phyloP scores from a whole-genome alignment of 2,113 vertebrate species.

The Alosa alosa region DNA sequence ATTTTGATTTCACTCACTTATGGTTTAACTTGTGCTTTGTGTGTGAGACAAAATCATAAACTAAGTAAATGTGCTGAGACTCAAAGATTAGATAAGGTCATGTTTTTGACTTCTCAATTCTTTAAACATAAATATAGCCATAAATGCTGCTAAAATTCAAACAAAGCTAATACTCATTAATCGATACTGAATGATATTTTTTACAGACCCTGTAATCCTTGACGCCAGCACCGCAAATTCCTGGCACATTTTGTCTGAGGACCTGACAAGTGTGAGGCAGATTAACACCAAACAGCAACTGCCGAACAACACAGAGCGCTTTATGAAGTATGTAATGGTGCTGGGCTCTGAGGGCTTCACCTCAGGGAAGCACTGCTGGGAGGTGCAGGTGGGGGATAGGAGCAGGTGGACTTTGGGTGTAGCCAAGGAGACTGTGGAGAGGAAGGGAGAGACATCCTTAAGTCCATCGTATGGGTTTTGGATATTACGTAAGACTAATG shows the following conservation, averaged over 20 bases:
- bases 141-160: no score
- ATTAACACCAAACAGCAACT: not conserved
- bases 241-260: not conserved
- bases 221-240: slow-evolving; percentile 15
- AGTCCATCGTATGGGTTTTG: slow-evolving; percentile 11
- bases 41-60: no score
- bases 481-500: not conserved
- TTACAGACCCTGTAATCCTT: slow-evolving; percentile 24
- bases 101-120: no score
- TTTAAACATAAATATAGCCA: no score
- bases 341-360: slow-evolving; percentile 29
- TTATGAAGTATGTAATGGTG: slow-evolving; percentile 12
- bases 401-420: slow-evolving; percentile 31
- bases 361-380: slow-evolving; percentile 37
- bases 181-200: not conserved
- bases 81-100: no score
- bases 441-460: slow-evolving; percentile 24
- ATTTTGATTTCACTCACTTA: no score
- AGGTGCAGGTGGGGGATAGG: slow-evolving; percentile 34
- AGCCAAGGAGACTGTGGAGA: slow-evolving; percentile 4
- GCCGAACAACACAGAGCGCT: slow-evolving; percentile 27
- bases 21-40: no score
- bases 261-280: not conserved
- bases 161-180: no score
- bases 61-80: no score